Evolutionary conservation across 1,140 invertebrate genomes (phyloP), one percentile per base, ranked within the genome.

Genomic region (Chlorops oryzae): DNA sequence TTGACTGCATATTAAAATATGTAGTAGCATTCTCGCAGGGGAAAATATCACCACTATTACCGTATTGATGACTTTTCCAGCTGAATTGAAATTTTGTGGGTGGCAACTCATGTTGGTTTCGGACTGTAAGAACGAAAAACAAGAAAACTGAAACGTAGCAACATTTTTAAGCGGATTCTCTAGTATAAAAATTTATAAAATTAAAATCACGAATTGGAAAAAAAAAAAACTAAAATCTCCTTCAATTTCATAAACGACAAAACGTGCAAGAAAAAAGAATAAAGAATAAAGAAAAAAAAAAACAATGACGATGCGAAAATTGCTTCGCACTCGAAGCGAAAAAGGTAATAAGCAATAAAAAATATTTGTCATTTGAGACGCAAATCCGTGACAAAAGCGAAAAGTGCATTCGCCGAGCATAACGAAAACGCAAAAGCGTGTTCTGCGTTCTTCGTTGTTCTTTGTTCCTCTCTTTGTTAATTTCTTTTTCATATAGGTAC

Each of bases 401-500:
- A 57, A 57, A 63, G 62, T 63, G 62, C 62, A 63, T 62, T 50
- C 57, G 52, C 43, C 7, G n/a, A 32, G 28, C 7, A 32, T n/a
- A n/a, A n/a, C n/a, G n/a, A n/a, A n/a, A n/a, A n/a, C n/a, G n/a
- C n/a, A n/a, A n/a, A n/a, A n/a, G n/a, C n/a, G n/a, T n/a, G n/a
- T n/a, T n/a, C n/a, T n/a, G n/a, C n/a, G n/a, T n/a, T n/a, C n/a
- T n/a, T n/a, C n/a, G n/a, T n/a, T n/a, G n/a, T n/a, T n/a, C n/a
- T n/a, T n/a, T n/a, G n/a, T n/a, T n/a, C n/a, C n/a, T n/a, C n/a
- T n/a, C n/a, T n/a, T n/a, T n/a, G n/a, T n/a, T n/a, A n/a, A n/a
- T n/a, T n/a, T n/a, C n/a, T n/a, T n/a, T n/a, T n/a, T n/a, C n/a
- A n/a, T n/a, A n/a, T n/a, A n/a, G n/a, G n/a, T n/a, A n/a, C n/a